Percentiles rank a stretch among this genome's conserved stretches.
phyloP scores from a whole-genome alignment of 2,888 invertebrate genomes.

The Drosophila gaucha region DNA sequence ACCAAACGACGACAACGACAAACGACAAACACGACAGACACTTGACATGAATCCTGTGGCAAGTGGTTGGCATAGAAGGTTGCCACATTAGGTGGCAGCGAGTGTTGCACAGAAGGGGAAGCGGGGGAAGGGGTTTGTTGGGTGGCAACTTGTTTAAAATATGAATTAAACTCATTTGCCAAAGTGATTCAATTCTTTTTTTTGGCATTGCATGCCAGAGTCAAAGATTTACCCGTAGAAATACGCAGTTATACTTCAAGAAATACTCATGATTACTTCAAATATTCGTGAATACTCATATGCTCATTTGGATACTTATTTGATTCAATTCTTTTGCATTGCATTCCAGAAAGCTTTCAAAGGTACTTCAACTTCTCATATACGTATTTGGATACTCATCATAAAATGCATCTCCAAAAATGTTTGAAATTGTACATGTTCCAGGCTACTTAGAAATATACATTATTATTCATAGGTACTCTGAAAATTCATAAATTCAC shows the following conservation, averaged over 20 bases:
- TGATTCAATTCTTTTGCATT: no score
- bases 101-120: neutral
- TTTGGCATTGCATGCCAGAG: neutral
- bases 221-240: no score
- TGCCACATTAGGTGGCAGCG: slow-evolving; percentile 5
- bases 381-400: no score
- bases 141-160: neutral
- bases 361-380: no score
- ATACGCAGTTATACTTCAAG: neutral
- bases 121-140: neutral
- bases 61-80: slow-evolving; percentile 28
- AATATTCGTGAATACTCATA: neutral
- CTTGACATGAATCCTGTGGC: slow-evolving; percentile 57
- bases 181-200: neutral
- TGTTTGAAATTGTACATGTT: no score
- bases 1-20: slow-evolving; percentile 12
- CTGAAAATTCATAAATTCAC: no score
- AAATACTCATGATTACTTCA: neutral
- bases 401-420: no score
- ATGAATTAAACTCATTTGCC: slow-evolving; percentile 37
- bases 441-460: no score
- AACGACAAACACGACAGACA: slow-evolving; percentile 30
- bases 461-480: no score
- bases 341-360: neutral
- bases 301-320: neutral